A percentile compares a stretch with the other conserved stretches of the same genome.
phyloP scores from a whole-genome alignment of 2,113 vertebrate genomes.

The Lepus europaeus region DNA sequence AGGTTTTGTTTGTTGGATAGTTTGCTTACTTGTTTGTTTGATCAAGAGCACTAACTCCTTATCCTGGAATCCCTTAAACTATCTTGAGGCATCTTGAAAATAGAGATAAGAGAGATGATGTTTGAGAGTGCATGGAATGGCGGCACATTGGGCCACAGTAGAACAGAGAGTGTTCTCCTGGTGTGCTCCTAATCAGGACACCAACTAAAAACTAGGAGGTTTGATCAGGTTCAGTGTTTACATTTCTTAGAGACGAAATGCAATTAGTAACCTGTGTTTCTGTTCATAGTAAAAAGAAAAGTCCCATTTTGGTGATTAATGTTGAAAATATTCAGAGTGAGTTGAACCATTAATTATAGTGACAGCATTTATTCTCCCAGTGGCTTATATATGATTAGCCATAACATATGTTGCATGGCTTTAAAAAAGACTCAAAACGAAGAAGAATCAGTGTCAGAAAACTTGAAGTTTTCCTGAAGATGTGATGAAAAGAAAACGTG shows the following conservation, averaged over 20 bases:
- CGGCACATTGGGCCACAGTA: too few species aligned
- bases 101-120: slow-evolving; percentile 5
- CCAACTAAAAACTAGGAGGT: background rate
- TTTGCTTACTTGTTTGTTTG: background rate
- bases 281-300: slow-evolving; percentile 44
- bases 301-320: slow-evolving; percentile 84
- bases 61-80: background rate
- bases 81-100: slow-evolving; percentile 28
- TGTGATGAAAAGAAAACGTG: slow-evolving; percentile 30
- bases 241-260: slow-evolving; percentile 54
- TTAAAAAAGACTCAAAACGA: slow-evolving; percentile 21
- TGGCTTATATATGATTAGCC: slow-evolving; percentile 77
- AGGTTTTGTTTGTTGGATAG: background rate
- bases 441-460: slow-evolving; percentile 41
- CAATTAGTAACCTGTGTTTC: background rate
- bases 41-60: slow-evolving; percentile 51
- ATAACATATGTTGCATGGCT: slow-evolving; percentile 71
- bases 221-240: background rate
- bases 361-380: slow-evolving; percentile 78
- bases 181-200: background rate
- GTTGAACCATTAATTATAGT: slow-evolving; percentile 86
- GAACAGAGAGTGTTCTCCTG: background rate
- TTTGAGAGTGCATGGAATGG: background rate
- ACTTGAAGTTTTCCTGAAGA: slow-evolving; percentile 11
- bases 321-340: slow-evolving; percentile 82